These are phyloP conservation scores for Aradus depressus DNA, from an alignment of 2,888 invertebrate species.

Conservation along the genomic window DNA sequence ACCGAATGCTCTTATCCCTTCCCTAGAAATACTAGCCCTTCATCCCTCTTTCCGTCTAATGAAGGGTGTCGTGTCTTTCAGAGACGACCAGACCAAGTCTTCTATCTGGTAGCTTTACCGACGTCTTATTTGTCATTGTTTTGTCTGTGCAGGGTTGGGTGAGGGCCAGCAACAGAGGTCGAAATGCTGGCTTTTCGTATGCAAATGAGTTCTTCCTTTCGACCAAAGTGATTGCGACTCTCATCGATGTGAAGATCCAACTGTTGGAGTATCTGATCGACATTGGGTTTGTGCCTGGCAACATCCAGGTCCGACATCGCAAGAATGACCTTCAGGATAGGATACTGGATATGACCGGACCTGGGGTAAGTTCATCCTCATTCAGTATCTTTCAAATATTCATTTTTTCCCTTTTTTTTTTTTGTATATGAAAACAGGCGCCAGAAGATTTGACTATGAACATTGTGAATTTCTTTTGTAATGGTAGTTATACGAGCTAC, in stretches of 20 bases:
- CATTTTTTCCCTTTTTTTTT: too few species aligned
- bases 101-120: too few species aligned
- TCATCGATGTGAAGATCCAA: slow-evolving; percentile 79
- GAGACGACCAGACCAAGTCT: too few species aligned
- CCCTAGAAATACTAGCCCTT: too few species aligned
- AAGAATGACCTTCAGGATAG: slow-evolving; percentile 47
- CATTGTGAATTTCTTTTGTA: too few species aligned
- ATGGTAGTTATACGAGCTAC: too few species aligned
- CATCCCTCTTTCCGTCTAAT: too few species aligned
- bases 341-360: slow-evolving; percentile 53
- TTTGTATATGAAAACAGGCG: too few species aligned
- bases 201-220: slow-evolving; percentile 78
- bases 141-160: slow-evolving; percentile 57
- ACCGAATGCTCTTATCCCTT: too few species aligned
- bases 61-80: too few species aligned
- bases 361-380: slow-evolving; percentile 38
- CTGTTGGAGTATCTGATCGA: slow-evolving; percentile 60
- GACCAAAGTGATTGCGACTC: slow-evolving; percentile 64
- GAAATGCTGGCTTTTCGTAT: slow-evolving; percentile 61
- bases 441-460: too few species aligned
- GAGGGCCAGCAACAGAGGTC: slow-evolving; percentile 50
- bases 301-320: slow-evolving; percentile 43
- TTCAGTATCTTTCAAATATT: slow-evolving; percentile 22
- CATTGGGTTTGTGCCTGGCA: slow-evolving; percentile 65
- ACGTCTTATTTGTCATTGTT: too few species aligned